A percentile compares a stretch with the other conserved stretches of the same genome.
These are phyloP conservation scores for Smutsia gigantea DNA, from an alignment of 2,797 vertebrate genomes.

Conservation along the genomic window DNA sequence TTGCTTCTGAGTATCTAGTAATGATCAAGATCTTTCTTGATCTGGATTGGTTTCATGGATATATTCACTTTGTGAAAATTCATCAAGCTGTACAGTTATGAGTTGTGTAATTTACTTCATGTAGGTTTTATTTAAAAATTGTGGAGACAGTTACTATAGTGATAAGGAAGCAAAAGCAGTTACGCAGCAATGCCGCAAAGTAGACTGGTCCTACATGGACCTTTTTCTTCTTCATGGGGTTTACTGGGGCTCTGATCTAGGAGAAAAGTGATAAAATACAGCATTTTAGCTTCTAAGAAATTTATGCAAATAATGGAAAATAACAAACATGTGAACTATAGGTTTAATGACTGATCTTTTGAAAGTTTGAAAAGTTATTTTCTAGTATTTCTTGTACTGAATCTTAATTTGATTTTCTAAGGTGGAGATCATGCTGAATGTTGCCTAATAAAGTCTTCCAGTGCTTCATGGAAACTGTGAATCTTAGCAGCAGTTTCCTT, in stretches of 20 bases:
- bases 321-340: conserved; percentile 24
- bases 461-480: neutral
- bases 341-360: conserved; percentile 24
- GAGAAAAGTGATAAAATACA: conserved; percentile 21
- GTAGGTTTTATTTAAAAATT: conserved; percentile 9
- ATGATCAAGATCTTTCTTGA: conserved; percentile 31
- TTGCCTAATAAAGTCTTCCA: neutral
- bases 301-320: neutral
- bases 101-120: conserved; percentile 27
- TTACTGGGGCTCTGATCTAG: neutral
- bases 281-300: conserved; percentile 40
- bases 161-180: conserved; percentile 37
- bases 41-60: neutral
- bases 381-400: neutral
- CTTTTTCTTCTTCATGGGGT: neutral
- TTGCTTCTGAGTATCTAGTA: neutral
- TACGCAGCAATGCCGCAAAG: conserved; percentile 1
- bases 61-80: conserved; percentile 56
- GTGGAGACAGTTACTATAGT: neutral
- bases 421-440: neutral
- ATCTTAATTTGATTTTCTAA: conserved; percentile 49
- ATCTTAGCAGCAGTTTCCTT: conserved; percentile 4
- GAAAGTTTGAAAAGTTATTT: conserved; percentile 54
- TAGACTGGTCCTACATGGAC: neutral
- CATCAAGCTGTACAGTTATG: neutral